phyloP scores from a whole-genome alignment of 2,888 invertebrate species.

The Epistrophe eligans region DNA sequence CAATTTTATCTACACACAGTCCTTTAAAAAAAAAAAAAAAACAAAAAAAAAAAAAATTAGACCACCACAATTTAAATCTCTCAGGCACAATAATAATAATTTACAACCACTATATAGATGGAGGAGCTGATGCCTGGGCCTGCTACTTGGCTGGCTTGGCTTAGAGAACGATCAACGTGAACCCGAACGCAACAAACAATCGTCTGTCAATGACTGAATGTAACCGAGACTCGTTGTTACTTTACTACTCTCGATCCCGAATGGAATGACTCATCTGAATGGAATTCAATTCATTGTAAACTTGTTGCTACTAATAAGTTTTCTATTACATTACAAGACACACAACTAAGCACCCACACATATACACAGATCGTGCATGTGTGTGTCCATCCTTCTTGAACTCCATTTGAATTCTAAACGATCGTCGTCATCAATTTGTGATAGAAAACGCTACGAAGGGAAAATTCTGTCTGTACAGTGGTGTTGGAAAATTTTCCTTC shows the following conservation, averaged over 20 bases:
- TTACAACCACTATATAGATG: conserved; percentile 41
- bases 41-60: conserved; percentile 15
- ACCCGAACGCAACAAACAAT: conserved; percentile 71
- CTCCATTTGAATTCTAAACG: conserved; percentile 18
- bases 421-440: conserved; percentile 27
- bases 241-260: conserved; percentile 55
- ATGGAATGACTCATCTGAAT: conserved; percentile 75
- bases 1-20: conserved; percentile 49
- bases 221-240: conserved; percentile 62
- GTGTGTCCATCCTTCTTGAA: conserved; percentile 53
- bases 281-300: conserved; percentile 78
- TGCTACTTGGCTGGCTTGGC: background rate
- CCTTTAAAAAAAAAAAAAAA: conserved; percentile 49
- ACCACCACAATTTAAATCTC: conserved; percentile 16
- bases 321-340: conserved; percentile 75
- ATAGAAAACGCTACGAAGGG: conserved; percentile 39
- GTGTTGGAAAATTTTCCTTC: conserved; percentile 63
- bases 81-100: conserved; percentile 5
- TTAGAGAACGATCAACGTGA: conserved; percentile 48
- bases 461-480: conserved; percentile 48
- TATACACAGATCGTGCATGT: background rate
- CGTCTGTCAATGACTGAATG: conserved; percentile 74
- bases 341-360: background rate
- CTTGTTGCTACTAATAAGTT: conserved; percentile 74
- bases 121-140: background rate